Base-by-base conservation (phyloP, 2,888 invertebrate species). In the Lepidocyrtoides sp. region DNA sequence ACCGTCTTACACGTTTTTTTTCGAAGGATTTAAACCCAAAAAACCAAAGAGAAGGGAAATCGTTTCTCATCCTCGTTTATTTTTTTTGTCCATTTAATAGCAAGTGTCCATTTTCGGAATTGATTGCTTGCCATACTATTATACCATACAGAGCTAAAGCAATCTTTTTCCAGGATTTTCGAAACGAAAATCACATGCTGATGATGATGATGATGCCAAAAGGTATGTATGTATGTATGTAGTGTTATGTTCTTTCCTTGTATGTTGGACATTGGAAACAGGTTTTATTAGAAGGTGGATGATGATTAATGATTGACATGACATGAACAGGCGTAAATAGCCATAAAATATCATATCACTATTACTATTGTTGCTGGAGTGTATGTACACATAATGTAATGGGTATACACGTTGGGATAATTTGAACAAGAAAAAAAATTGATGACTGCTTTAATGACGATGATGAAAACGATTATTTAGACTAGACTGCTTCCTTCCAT, bases 401-500 rank as follows among this genome's bases (percentile, higher is more conserved):
- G n/a, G n/a, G n/a, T n/a, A n/a, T n/a, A n/a, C n/a, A n/a, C n/a
- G n/a, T n/a, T n/a, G n/a, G n/a, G n/a, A n/a, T 20, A 60, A 63
- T 8, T 36, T 36, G n/a, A n/a, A n/a, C 8, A 14, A 32, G 7
- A 36, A 69, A 36, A 69, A 20, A 54, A 36, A 32, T 20, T 48
- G 26, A 75, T 75, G 57, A 85, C 41, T 72, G 20, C 14, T 7
- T 29, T 83, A 36, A 60, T 77, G 29, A 69, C 75, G 48, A 48
- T 32, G 51, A 83, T 44, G 51, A 85, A 85, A 72, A 72, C 54
- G 69, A 84, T 84, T 69, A 75, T 79, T 41, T 32, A 20, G 17
- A 36, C 60, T 17, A 17, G 66, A 23, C 72, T 75, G 26, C 69
- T 36, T 4, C 17, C 26, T 60, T 36, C 14, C 29, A n/a, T n/a